Evolutionary conservation across 2,797 vertebrate species (phyloP), one percentile per base, ranked within the genome.

Genomic region (Erpetoichthys calabaricus): DNA sequence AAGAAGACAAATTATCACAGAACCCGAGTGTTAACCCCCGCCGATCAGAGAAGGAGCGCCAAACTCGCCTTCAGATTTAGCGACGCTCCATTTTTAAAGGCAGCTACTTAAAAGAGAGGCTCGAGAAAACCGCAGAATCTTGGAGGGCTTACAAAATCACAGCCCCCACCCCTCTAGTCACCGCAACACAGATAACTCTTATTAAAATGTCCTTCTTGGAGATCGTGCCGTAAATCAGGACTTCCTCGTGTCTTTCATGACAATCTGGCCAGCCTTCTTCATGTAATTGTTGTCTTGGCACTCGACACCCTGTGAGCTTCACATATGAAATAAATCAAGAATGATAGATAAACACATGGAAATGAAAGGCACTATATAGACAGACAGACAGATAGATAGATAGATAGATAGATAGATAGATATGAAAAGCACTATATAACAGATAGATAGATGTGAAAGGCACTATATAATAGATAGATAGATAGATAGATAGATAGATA

Each of bases 11-110:
- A 25, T 25, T 25, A 25, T 25, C 25, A 25, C 25, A 25, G 1
- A 25, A 25, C 25, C 25, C 25, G 25, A 25, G 25, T 1, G 2
- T 25, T 25, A 25, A 25, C 25, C 25, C 25, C 25, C 25, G 25
- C 25, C 25, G 56, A 43, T 45, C 9, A 3, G 56, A 45, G 45
- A 25, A 54, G 51, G 59, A 55, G 59, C 51, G 45, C 63, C 56
- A 77, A 77, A 76, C 75, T 67, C 74, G 71, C 68, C 68, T 58
- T 76, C 75, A 76, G 74, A 78, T 70, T 69, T 70, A 53, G 50
- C 53, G n/a, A 46, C 45, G n/a, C 64, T 66, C 62, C 54, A 60
- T 60, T 66, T 63, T 75, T 72, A 75, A 72, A 75, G 72, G 68
- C 69, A 61, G 64, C 73, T 61, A 73, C 74, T 62, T 64, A 63